These are phyloP conservation scores for Theretra japonica DNA, from an alignment of 2,888 invertebrate species.

Conservation along the genomic window DNA sequence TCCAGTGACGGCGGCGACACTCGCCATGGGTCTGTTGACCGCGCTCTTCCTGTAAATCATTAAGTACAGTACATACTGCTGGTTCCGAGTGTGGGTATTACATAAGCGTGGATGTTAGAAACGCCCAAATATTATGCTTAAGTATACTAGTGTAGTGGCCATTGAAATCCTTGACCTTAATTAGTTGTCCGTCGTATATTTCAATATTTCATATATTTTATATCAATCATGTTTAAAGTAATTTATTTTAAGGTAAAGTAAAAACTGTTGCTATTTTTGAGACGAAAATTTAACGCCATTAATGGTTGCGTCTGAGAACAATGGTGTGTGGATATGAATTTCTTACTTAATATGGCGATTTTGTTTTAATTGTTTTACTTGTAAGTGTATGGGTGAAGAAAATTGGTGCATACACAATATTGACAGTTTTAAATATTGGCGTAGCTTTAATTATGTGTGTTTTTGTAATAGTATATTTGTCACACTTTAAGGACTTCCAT, in stretches of 20 bases:
- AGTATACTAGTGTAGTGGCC: slow-evolving; percentile 20
- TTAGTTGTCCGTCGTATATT: background rate
- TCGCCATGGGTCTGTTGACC: slow-evolving; percentile 6
- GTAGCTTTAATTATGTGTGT: too few species aligned
- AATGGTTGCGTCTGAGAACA: background rate
- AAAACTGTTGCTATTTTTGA: slow-evolving; percentile 20
- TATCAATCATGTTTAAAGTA: background rate
- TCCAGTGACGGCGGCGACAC: background rate
- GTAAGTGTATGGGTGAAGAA: slow-evolving; percentile 1
- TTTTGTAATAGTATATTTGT: too few species aligned
- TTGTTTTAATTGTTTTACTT: slow-evolving; percentile 8
- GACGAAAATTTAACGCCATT: slow-evolving; percentile 8
- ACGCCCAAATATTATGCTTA: slow-evolving; percentile 22
- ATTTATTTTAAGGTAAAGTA: background rate
- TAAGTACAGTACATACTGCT: background rate
- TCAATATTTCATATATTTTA: background rate
- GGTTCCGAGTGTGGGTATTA: background rate
- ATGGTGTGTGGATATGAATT: background rate
- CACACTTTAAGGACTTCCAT: too few species aligned
- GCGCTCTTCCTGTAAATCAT: background rate
- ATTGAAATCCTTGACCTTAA: slow-evolving; percentile 7
- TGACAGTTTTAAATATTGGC: background rate
- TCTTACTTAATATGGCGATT: background rate
- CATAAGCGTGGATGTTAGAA: slow-evolving; percentile 6
- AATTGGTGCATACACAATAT: slow-evolving; percentile 16